Base-by-base conservation (phyloP, 2,888 invertebrate genomes). In the Bhutanitis thaidina region DNA sequence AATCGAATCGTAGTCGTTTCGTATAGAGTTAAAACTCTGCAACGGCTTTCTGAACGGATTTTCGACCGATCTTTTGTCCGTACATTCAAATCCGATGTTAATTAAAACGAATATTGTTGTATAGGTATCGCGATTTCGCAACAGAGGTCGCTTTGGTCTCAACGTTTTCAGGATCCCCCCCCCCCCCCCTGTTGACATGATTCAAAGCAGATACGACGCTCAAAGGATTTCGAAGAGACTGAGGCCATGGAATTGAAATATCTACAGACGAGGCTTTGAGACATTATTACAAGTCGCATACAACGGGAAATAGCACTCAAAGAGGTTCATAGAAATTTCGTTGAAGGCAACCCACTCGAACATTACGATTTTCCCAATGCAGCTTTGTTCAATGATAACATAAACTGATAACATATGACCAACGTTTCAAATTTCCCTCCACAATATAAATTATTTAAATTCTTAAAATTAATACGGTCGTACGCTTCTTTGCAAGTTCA, bases 71-170 rank as follows among this genome's bases (percentile, higher is more conserved):
- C 80, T 82, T 81, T 83, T 82, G 80, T 82, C 65, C 67, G 67
- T 65, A 65, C 68, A 73, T 68, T 74, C 64, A 67, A 66, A 67
- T 70, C 69, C 67, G 64, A 73, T 76, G 78, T 80, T 81, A 81
- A 83, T 83, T 84, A 81, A 83, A 82, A 80, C 65, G 76, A 79
- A 78, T 80, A 77, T 73, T 72, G 72, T 72, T 64, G 57, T 58
- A 53, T 53, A 56, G 49, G 52, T 54, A 51, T 50, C 44, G 44
- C 44, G 44, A 50, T 14, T 44, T 50, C 34, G 49, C 44, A 41
- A 56, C 56, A 44, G 44, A 51, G 49, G 46, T 51, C 16, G 44
- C 40, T 46, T 48, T 49, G 49, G 43, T 38, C 43, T 43, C 43
- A 30, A 43, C 38, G 13, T 43, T 49, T 34, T 43, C 37, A 37